These are phyloP conservation scores for Sarcophilus harrisii DNA, from an alignment of 2,797 vertebrate species.

Conservation along the genomic window DNA sequence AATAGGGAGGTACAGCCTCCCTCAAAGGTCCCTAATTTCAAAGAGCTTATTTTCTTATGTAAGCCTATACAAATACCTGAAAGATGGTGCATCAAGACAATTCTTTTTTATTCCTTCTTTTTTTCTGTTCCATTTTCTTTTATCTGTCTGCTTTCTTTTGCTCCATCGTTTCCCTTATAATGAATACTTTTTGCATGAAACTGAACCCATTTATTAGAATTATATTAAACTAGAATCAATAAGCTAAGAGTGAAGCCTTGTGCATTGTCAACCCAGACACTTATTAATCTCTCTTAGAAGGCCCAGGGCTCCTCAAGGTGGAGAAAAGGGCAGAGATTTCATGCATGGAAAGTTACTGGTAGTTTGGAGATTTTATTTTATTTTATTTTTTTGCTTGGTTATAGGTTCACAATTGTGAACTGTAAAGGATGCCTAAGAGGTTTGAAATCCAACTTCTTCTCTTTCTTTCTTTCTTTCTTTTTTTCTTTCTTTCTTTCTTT, in stretches of 20 bases:
- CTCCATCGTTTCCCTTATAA: background rate
- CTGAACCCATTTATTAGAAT: slow-evolving; percentile 66
- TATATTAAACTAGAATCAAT: slow-evolving; percentile 71
- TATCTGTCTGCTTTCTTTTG: background rate
- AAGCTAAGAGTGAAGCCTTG: background rate
- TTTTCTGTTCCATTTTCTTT: background rate
- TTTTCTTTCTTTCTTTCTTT: no score
- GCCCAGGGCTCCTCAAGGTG: background rate
- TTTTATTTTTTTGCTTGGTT: background rate
- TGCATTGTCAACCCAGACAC: background rate
- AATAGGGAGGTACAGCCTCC: background rate
- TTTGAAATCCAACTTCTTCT: no score
- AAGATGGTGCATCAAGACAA: background rate
- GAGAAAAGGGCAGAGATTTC: background rate
- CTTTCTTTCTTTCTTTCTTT: no score
- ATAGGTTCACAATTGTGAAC: background rate
- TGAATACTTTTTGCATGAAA: background rate
- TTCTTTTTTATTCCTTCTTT: background rate
- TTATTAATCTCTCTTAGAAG: background rate
- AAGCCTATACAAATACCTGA: background rate
- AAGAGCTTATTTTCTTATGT: background rate
- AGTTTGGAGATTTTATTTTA: background rate
- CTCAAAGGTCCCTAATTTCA: background rate
- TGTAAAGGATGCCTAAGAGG: background rate
- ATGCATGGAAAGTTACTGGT: background rate